Evolutionary conservation across 2,888 invertebrate genomes (phyloP).

Genomic region (Morpho achilles): DNA sequence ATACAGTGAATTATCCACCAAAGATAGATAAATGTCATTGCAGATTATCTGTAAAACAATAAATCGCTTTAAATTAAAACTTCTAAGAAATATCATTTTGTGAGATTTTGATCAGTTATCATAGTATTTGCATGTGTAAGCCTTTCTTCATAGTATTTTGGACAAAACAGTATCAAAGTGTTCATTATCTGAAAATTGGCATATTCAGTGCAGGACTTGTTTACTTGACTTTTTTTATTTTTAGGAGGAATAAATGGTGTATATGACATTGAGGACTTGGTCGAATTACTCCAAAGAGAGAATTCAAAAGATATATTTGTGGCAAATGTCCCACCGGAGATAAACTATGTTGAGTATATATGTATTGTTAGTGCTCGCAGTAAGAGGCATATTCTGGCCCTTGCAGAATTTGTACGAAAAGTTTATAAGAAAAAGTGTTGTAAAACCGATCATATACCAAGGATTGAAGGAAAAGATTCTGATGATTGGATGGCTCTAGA

Average conservation of each 20-base stretch:
- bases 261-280: slow-evolving; percentile 92
- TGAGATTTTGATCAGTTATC: too few species aligned
- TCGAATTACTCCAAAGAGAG: slow-evolving; percentile 86
- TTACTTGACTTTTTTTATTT: slow-evolving; percentile 31
- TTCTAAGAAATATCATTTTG: too few species aligned
- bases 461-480: slow-evolving; percentile 87
- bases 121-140: too few species aligned
- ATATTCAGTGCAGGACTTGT: too few species aligned
- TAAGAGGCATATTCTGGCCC: slow-evolving; percentile 84
- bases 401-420: slow-evolving; percentile 86
- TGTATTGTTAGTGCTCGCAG: slow-evolving; percentile 89
- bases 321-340: slow-evolving; percentile 84
- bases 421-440: slow-evolving; percentile 86
- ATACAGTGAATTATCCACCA: too few species aligned
- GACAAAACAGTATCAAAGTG: too few species aligned
- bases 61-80: too few species aligned
- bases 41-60: too few species aligned
- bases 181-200: too few species aligned
- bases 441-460: slow-evolving; percentile 82
- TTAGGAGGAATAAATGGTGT: slow-evolving; percentile 91
- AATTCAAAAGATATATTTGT: slow-evolving; percentile 91
- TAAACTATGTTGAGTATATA: slow-evolving; percentile 91
- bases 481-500: slow-evolving; percentile 94
- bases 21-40: too few species aligned
- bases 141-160: too few species aligned